Evolutionary conservation across 2,113 vertebrate genomes (phyloP), one percentile per base, ranked within the genome.

Genomic region (Scortum barcoo): DNA sequence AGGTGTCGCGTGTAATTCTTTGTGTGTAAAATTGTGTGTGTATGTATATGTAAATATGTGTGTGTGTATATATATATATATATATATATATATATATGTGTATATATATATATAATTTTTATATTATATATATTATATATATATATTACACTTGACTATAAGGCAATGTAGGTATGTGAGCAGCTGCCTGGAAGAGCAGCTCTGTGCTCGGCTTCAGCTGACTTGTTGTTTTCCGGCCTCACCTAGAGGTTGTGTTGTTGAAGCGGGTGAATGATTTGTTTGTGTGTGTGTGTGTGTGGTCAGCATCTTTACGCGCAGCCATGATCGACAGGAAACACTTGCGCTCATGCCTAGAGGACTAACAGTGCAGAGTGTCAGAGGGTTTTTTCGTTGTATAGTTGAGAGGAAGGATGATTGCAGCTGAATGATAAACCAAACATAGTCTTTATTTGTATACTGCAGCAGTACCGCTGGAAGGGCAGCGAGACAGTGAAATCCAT

Each of bases 261-360:
- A 50, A 79, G 60, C n/a, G 11, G 30, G 62, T 76, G 86, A 84
- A 72, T 79, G 81, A 87, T 90, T 86, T 86, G 81, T 87, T 85
- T 76, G 0, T n/a, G 61, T 24, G 33, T 73, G 40, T 30, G 30
- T 50, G 61, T 42, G 60, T 19, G 26, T 56, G 87, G 86, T 91
- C 88, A 90, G 81, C 83, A 80, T 78, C 76, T 89, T 88, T 76
- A 14, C 5, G 22, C 56, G 22, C 56, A 0, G 66, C 78, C 53
- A 4, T 12, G 24, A 84, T 80, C 30, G 75, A 86, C 85, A 78
- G 81, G 71, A 83, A 90, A 80, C 20, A 28, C 61, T 74, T 38
- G 89, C 38, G 42, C 78, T 83, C 6, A 4, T 24, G 74, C 78
- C 72, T 66, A 1, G 36, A 78, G 74, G 83, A 81, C 74, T 42